A percentile compares a stretch with the other conserved stretches of the same genome.
Conservation (phyloP, 2,797 vertebrate genomes). For the Anguilla megastoma region DNA sequence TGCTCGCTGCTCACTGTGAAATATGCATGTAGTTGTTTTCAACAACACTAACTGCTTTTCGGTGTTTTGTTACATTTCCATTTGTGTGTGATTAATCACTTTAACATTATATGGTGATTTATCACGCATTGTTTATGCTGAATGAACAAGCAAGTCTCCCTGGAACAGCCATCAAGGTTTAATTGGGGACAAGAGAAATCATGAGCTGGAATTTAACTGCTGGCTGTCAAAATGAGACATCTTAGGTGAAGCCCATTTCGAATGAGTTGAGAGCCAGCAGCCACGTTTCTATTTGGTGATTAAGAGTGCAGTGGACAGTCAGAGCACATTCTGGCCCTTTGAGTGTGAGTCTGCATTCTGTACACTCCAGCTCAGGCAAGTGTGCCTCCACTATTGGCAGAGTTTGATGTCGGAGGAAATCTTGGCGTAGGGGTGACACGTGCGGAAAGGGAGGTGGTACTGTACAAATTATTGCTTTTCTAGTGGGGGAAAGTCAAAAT, state of each 20-base stretch:
- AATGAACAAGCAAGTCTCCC: background rate
- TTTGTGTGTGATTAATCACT: too few relatives aligned
- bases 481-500: background rate
- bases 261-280: background rate
- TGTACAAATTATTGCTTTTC: background rate
- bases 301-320: background rate
- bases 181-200: background rate
- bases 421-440: background rate
- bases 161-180: background rate
- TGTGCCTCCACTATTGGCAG: background rate
- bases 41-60: too few relatives aligned
- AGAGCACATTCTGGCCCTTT: background rate
- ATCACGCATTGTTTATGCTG: background rate
- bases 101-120: too few relatives aligned
- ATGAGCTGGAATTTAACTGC: constrained; percentile 2
- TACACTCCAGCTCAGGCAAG: background rate
- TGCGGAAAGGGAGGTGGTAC: background rate
- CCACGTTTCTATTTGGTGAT: background rate
- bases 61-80: too few relatives aligned
- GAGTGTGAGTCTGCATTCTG: background rate
- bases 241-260: background rate
- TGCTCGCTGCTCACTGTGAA: too few relatives aligned
- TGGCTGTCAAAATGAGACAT: background rate
- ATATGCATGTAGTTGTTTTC: too few relatives aligned
- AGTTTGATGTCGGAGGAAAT: background rate